These are phyloP conservation scores for Hydroisotoma schaefferi DNA, from an alignment of 2,888 invertebrate species.

Conservation along the genomic window DNA sequence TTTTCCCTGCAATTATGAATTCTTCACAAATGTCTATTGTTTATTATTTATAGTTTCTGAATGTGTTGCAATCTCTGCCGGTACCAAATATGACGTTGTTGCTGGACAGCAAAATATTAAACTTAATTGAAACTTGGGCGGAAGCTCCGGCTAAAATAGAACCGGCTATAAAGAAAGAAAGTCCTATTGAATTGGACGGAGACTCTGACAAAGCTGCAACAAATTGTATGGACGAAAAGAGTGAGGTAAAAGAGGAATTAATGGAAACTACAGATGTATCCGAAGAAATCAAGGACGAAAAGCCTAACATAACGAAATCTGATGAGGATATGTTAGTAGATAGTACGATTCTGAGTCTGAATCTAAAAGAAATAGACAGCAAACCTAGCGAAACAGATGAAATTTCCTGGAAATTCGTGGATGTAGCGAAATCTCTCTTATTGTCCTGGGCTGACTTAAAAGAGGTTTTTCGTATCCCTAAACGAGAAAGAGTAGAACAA, in stretches of 20 bases:
- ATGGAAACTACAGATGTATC: slow-evolving; percentile 15
- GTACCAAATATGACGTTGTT: slow-evolving; percentile 91
- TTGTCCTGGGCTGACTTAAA: slow-evolving; percentile 67
- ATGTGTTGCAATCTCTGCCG: slow-evolving; percentile 78
- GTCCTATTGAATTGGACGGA: not conserved
- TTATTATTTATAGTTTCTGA: slow-evolving; percentile 62
- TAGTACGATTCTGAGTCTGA: not conserved
- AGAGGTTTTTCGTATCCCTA: slow-evolving; percentile 85
- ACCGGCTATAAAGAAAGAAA: not conserved
- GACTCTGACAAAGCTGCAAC: not conserved
- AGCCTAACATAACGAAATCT: slow-evolving; percentile 13
- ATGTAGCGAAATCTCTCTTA: slow-evolving; percentile 58
- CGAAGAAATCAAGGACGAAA: slow-evolving; percentile 9
- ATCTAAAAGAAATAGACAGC: not conserved
- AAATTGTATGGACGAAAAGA: slow-evolving; percentile 47
- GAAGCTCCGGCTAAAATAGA: slow-evolving; percentile 24
- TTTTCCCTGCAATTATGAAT: no score
- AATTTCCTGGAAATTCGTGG: slow-evolving; percentile 43
- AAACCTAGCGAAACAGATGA: not conserved
- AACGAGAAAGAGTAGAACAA: slow-evolving; percentile 87
- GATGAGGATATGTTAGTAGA: not conserved
- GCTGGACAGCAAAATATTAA: slow-evolving; percentile 84
- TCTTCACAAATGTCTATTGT: no score
- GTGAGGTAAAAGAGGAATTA: slow-evolving; percentile 48
- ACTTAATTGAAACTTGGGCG: slow-evolving; percentile 77